phyloP scores from a whole-genome alignment of 2,797 vertebrate genomes.

The Mus minutoides region DNA sequence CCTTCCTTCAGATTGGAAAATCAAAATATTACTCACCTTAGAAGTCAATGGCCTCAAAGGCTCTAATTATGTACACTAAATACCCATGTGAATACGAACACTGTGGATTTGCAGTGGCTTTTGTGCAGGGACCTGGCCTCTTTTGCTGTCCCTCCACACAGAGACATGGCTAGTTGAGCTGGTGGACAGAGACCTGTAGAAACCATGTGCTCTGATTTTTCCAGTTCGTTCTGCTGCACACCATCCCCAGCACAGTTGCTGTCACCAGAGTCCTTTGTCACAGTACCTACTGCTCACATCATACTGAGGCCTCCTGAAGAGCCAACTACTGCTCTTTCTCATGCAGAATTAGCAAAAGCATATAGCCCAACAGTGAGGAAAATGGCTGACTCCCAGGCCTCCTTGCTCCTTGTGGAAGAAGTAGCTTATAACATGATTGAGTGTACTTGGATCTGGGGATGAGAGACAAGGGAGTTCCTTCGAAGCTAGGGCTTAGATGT shows the following conservation, averaged over 20 bases:
- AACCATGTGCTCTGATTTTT: not conserved
- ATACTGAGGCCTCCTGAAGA: not conserved
- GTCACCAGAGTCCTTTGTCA: not conserved
- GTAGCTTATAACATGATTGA: not conserved
- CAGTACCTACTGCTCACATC: not conserved
- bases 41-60: not conserved
- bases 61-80: not conserved
- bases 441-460: not conserved
- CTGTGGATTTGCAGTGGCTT: not conserved
- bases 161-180: not conserved
- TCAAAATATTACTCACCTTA: not conserved
- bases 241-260: not conserved
- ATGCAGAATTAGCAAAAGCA: constrained; percentile 36
- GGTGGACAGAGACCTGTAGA: not conserved
- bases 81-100: not conserved
- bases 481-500: not conserved
- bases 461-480: not conserved
- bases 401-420: not conserved
- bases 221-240: accelerated
- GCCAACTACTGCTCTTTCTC: not conserved
- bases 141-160: too few species aligned
- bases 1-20: not conserved
- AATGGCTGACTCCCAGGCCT: not conserved
- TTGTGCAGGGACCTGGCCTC: not conserved
- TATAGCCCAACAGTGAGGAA: not conserved